These are phyloP conservation scores for Erpornis zantholeuca DNA, from an alignment of 2,113 vertebrate species.

Conservation along the genomic window DNA sequence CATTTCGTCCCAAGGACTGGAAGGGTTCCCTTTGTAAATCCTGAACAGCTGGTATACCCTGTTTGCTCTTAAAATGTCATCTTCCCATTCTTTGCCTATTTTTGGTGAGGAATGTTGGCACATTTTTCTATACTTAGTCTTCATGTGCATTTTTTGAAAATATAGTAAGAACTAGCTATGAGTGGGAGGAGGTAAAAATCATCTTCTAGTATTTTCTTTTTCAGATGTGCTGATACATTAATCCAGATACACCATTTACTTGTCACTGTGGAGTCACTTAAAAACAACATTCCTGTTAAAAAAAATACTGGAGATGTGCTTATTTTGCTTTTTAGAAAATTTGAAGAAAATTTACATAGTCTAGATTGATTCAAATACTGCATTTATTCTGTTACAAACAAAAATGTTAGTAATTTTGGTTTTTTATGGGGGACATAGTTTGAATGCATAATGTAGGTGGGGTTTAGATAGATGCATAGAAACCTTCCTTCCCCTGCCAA, in stretches of 20 bases:
- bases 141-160: constrained; percentile 50
- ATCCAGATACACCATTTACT: not conserved
- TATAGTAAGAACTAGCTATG: constrained; percentile 27
- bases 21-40: constrained; percentile 39
- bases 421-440: not conserved
- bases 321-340: not conserved
- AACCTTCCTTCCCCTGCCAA: not conserved
- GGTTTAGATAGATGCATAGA: not conserved
- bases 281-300: not conserved
- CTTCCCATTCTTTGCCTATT: constrained; percentile 67
- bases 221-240: not conserved
- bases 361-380: not conserved
- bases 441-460: not conserved
- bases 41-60: constrained; percentile 56
- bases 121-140: constrained; percentile 61
- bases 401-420: not conserved
- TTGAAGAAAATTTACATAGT: not conserved
- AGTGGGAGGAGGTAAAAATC: not conserved
- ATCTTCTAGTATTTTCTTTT: not conserved
- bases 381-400: not conserved
- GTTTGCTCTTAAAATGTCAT: constrained; percentile 54
- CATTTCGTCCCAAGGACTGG: constrained; percentile 22
- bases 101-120: constrained; percentile 56
- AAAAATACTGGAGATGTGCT: not conserved
- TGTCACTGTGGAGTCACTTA: not conserved